Evolutionary conservation across 2,797 vertebrate species (phyloP).

Genomic region (Telmatherina bonti): DNA sequence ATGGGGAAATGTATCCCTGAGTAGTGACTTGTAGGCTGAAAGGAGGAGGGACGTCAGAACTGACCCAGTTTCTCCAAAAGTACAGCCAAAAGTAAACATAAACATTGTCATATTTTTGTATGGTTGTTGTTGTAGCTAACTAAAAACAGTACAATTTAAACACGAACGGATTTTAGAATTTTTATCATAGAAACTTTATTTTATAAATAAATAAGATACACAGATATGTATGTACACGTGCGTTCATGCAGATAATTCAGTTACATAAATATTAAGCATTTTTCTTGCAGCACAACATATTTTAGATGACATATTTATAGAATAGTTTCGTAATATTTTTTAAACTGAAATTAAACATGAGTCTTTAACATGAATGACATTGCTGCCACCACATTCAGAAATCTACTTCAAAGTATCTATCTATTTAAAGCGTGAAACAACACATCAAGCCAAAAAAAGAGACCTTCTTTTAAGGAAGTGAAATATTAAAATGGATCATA

Average conservation of each 20-base stretch:
- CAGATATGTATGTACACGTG: constrained; percentile 32
- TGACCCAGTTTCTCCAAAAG: neutral
- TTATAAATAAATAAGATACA: constrained; percentile 55
- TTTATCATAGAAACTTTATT: constrained; percentile 32
- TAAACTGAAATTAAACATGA: constrained; percentile 6
- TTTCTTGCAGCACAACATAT: constrained; percentile 17
- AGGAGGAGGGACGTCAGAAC: neutral
- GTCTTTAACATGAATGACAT: neutral
- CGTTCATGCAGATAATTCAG: constrained; percentile 6
- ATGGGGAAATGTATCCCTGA: neutral
- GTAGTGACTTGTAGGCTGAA: constrained; percentile 36
- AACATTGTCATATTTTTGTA: too few relatives aligned
- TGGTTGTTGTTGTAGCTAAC: too few relatives aligned
- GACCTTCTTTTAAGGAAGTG: too few relatives aligned
- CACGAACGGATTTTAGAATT: too few relatives aligned
- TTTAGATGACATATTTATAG: constrained; percentile 3
- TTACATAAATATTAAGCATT: constrained; percentile 27
- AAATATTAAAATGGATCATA: neutral
- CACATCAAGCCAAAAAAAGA: neutral
- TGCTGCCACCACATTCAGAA: neutral
- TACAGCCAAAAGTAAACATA: neutral
- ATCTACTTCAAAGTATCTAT: neutral
- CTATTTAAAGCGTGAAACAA: neutral
- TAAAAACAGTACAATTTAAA: too few relatives aligned
- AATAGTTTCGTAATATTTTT: neutral